Evolutionary conservation across 2,797 vertebrate species (phyloP).

Genomic region (Myotis pilosus): DNA sequence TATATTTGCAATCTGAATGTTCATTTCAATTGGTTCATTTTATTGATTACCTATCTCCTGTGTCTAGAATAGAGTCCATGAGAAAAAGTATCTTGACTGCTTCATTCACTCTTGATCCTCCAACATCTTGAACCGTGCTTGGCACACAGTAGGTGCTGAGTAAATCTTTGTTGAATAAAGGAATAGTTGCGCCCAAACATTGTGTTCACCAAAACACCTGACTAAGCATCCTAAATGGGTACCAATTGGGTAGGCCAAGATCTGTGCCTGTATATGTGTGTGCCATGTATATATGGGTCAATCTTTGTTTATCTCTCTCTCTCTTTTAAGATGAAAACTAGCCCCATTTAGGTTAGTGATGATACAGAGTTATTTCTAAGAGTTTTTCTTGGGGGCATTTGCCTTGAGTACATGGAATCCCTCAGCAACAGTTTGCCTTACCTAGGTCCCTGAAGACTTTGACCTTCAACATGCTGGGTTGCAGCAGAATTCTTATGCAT

Average conservation of each 20-base stretch:
- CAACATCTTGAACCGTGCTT: background rate
- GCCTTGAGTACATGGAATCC: background rate
- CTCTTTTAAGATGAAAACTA: background rate
- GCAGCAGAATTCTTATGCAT: slow-evolving; percentile 33
- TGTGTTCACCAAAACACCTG: background rate
- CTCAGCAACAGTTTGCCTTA: background rate
- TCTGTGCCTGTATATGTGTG: background rate
- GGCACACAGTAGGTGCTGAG: background rate
- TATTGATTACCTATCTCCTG: background rate
- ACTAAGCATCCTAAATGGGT: background rate
- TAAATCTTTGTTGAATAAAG: slow-evolving; percentile 31
- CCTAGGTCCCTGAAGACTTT: slow-evolving; percentile 40
- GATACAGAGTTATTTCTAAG: background rate
- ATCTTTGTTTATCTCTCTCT: background rate
- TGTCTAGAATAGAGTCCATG: background rate
- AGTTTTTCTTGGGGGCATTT: background rate
- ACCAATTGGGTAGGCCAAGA: background rate
- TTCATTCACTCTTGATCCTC: background rate
- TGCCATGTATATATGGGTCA: background rate
- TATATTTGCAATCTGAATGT: background rate
- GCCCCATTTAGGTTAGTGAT: background rate
- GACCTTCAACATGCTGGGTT: slow-evolving; percentile 53
- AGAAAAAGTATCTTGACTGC: background rate
- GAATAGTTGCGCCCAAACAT: background rate
- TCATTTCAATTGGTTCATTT: background rate